These are phyloP conservation scores for Drosophila sproati DNA, from an alignment of 1,140 invertebrate genomes.

Conservation along the genomic window DNA sequence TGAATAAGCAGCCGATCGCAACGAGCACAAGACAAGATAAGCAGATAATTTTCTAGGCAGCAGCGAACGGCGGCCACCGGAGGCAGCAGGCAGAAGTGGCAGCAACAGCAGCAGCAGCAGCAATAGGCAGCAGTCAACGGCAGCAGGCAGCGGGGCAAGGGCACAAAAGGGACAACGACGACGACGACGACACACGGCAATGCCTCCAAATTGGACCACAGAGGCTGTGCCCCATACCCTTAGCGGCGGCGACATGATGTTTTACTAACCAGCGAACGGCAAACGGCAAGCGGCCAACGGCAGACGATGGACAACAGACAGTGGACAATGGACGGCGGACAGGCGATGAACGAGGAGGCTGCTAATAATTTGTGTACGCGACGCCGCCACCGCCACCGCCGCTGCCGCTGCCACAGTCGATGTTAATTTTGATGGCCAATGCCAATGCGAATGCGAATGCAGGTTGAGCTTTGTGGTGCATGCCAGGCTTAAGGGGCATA, in stretches of 20 bases:
- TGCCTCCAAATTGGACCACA: constrained; percentile 79
- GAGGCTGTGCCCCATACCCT: constrained; percentile 75
- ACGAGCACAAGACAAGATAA: constrained; percentile 82
- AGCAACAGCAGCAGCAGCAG: not conserved
- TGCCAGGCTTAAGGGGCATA: constrained; percentile 6
- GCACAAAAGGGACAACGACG: not conserved
- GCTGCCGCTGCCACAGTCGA: constrained; percentile 17
- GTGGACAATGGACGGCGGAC: constrained; percentile 8
- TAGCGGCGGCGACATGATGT: constrained; percentile 78
- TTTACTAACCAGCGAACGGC: constrained; percentile 72
- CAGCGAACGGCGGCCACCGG: constrained; percentile 40
- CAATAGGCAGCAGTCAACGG: constrained; percentile 4
- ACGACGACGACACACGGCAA: constrained; percentile 22
- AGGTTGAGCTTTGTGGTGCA: constrained; percentile 5
- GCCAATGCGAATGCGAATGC: constrained; percentile 23
- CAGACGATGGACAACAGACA: not conserved
- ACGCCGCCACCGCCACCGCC: constrained; percentile 49
- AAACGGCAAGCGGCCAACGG: constrained; percentile 34
- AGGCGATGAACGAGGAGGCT: constrained; percentile 46
- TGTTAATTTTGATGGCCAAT: constrained; percentile 40
- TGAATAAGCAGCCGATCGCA: constrained; percentile 82
- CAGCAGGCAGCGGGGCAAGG: constrained; percentile 15
- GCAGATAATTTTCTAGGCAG: constrained; percentile 83
- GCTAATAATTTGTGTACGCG: constrained; percentile 79
- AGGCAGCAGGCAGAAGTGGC: constrained; percentile 38